phyloP scores from a whole-genome alignment of 2,888 invertebrate genomes.

The Helicoverpa assulta region DNA sequence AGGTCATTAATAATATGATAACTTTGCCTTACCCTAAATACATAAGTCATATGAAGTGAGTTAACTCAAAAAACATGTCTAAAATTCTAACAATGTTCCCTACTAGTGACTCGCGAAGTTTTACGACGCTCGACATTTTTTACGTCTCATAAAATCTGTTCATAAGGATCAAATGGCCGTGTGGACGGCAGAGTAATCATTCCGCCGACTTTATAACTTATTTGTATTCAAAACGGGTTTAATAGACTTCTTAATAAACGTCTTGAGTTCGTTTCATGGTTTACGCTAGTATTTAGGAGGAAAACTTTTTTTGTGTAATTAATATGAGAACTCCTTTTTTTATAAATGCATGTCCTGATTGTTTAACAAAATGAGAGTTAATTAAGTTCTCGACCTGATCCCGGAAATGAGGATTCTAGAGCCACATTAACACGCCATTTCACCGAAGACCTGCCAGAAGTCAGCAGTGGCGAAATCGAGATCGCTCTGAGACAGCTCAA shows the following conservation, averaged over 20 bases:
- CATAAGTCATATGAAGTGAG: not conserved
- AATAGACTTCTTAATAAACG: slow-evolving; percentile 43
- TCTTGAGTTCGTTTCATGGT: slow-evolving; percentile 20
- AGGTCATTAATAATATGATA: no score
- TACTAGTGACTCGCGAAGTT: slow-evolving; percentile 16
- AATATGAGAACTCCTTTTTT: no score
- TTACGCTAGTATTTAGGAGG: slow-evolving; percentile 10
- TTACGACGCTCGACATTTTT: slow-evolving; percentile 44
- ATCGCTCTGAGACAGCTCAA: no score
- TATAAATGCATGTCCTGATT: no score
- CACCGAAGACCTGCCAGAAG: no score
- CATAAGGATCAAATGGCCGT: slow-evolving; percentile 42
- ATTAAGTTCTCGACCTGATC: no score
- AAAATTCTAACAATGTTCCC: slow-evolving; percentile 12
- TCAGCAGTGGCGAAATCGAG: no score
- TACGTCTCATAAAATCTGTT: slow-evolving; percentile 48
- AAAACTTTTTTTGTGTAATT: not conserved
- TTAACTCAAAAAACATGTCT: not conserved
- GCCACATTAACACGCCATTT: no score
- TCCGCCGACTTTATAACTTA: slow-evolving; percentile 46
- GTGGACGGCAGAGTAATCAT: slow-evolving; percentile 54
- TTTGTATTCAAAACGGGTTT: slow-evolving; percentile 62
- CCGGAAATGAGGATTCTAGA: no score
- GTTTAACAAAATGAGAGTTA: no score
- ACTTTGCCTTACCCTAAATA: no score